These are phyloP conservation scores for Scarus forsteni DNA, from an alignment of 2,797 vertebrate species.

Conservation along the genomic window DNA sequence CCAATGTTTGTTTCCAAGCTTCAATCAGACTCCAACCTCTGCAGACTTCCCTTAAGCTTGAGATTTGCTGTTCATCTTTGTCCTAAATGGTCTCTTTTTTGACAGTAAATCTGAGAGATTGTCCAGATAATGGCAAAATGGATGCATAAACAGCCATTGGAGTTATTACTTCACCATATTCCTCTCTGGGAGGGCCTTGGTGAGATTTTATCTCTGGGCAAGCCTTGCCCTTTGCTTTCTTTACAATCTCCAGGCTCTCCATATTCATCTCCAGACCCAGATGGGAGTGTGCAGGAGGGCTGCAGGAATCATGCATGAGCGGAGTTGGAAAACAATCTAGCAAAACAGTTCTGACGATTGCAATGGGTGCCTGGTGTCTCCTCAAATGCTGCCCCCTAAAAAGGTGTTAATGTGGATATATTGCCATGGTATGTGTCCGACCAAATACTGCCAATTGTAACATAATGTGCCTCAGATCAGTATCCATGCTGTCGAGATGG, in stretches of 20 bases:
- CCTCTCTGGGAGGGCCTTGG: slow-evolving; percentile 61
- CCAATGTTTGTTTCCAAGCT: slow-evolving; percentile 32
- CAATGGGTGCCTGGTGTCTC: slow-evolving; percentile 8
- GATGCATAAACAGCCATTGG: slow-evolving; percentile 21
- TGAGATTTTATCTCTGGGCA: slow-evolving; percentile 33
- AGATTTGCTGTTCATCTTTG: background rate
- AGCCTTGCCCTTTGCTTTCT: slow-evolving; percentile 78
- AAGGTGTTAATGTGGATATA: slow-evolving; percentile 10
- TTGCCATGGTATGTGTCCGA: slow-evolving; percentile 39
- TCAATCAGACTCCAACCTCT: slow-evolving; percentile 33
- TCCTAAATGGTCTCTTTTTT: background rate
- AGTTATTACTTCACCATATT: slow-evolving; percentile 23
- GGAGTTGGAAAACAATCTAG: background rate
- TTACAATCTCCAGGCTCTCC: slow-evolving; percentile 51
- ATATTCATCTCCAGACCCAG: slow-evolving; percentile 26
- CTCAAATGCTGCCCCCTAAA: slow-evolving; percentile 14
- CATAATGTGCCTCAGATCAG: slow-evolving; percentile 14
- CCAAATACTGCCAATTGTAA: slow-evolving; percentile 36
- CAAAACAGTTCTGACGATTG: background rate
- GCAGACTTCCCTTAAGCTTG: slow-evolving; percentile 9
- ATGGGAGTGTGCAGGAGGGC: slow-evolving; percentile 29
- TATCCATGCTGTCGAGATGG: slow-evolving; percentile 13
- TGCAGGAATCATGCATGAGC: slow-evolving; percentile 17
- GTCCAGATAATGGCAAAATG: background rate
- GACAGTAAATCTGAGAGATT: background rate